Evolutionary conservation across 2,888 invertebrate genomes (phyloP).

Genomic region (Microchrysa polita): DNA sequence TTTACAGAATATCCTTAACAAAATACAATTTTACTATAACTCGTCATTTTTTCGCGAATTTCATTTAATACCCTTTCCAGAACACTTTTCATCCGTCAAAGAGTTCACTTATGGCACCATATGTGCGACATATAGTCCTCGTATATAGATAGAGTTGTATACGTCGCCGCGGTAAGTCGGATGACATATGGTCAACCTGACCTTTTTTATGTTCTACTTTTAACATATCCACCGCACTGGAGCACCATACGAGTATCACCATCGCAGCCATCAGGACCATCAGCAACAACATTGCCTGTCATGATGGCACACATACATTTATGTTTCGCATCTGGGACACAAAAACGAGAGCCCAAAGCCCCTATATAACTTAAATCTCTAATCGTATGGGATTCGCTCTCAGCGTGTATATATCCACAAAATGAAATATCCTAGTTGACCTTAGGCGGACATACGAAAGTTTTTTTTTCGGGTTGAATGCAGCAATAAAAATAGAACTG

Average conservation of each 20-base stretch:
- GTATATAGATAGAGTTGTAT: slow-evolving; percentile 12
- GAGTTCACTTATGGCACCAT: too few species aligned
- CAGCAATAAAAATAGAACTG: slow-evolving; percentile 11
- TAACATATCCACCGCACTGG: neutral
- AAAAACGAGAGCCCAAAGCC: neutral
- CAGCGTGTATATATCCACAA: slow-evolving; percentile 20
- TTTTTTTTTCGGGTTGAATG: slow-evolving; percentile 17
- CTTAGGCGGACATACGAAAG: slow-evolving; percentile 10
- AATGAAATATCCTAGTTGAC: slow-evolving; percentile 16
- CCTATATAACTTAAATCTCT: slow-evolving; percentile 18
- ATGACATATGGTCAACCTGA: slow-evolving; percentile 22
- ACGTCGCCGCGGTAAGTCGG: slow-evolving; percentile 12
- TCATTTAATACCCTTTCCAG: too few species aligned
- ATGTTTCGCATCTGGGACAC: neutral
- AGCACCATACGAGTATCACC: too few species aligned
- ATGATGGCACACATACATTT: neutral
- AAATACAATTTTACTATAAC: too few species aligned
- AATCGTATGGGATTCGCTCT: neutral
- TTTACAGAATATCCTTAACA: too few species aligned
- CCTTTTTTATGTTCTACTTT: slow-evolving; percentile 22
- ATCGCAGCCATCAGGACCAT: too few species aligned
- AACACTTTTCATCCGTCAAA: too few species aligned
- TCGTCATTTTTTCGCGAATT: too few species aligned
- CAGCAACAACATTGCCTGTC: too few species aligned
- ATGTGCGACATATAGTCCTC: neutral